Percentiles rank a stretch among this genome's conserved stretches.
phyloP scores from a whole-genome alignment of 2,113 vertebrate species.

The Laterallus jamaicensis region DNA sequence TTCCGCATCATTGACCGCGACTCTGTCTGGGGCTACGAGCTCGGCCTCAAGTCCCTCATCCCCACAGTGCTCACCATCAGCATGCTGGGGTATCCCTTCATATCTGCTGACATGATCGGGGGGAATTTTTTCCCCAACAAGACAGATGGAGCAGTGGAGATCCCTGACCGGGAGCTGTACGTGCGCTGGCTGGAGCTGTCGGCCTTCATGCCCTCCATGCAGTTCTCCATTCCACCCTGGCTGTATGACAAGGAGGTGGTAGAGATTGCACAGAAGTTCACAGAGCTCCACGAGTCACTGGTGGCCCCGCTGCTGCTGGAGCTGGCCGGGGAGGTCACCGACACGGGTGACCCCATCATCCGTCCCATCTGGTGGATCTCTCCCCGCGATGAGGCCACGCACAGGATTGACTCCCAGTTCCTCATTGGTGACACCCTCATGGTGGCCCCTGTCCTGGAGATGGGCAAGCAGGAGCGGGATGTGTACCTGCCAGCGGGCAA shows the following conservation, averaged over 20 bases:
- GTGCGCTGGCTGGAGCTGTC: constrained; percentile 96
- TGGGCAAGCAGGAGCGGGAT: constrained; percentile 92
- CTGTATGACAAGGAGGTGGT: constrained; percentile 90
- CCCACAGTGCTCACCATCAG: constrained; percentile 93
- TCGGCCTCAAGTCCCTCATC: constrained; percentile 93
- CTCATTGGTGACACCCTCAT: constrained; percentile 96
- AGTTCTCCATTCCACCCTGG: constrained; percentile 96
- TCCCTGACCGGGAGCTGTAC: constrained; percentile 92
- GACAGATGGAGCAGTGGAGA: constrained; percentile 66
- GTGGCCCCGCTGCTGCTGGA: constrained; percentile 92
- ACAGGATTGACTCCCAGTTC: constrained; percentile 94
- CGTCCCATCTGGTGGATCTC: constrained; percentile 98
- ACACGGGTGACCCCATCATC: constrained; percentile 94
- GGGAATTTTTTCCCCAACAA: constrained; percentile 83
- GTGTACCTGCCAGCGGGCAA: constrained; percentile 92
- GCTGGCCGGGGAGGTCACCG: constrained; percentile 87
- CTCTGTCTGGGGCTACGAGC: constrained; percentile 92
- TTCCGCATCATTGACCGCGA: constrained; percentile 92
- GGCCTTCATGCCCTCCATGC: constrained; percentile 98
- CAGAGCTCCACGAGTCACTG: constrained; percentile 85
- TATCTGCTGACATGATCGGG: constrained; percentile 90
- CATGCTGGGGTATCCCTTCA: constrained; percentile 88
- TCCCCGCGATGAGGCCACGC: constrained; percentile 84
- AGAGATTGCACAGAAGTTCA: constrained; percentile 91
- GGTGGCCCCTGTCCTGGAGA: constrained; percentile 94